phyloP scores from a whole-genome alignment of 2,113 vertebrate species.

The Zosterops japonicus region DNA sequence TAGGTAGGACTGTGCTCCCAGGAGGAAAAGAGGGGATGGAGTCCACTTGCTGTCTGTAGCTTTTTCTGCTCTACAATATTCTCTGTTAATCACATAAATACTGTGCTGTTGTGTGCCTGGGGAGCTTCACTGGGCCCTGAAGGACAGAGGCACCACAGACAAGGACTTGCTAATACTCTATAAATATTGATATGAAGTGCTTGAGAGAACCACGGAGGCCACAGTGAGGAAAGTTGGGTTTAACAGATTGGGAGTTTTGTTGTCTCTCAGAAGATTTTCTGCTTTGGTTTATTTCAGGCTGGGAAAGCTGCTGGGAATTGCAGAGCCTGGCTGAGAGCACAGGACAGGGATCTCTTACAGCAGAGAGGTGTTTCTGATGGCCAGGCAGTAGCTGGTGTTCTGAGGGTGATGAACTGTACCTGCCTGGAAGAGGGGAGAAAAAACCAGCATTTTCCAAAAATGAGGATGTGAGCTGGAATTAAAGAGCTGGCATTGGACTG shows the following conservation, averaged over 20 bases:
- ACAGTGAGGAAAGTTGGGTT: fast-evolving
- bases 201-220: background rate
- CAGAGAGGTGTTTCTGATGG: background rate
- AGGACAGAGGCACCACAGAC: background rate
- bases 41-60: background rate
- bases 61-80: background rate
- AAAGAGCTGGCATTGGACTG: background rate
- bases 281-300: background rate
- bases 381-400: background rate
- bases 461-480: background rate
- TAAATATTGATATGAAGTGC: background rate
- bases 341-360: background rate
- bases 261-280: background rate
- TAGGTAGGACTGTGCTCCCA: background rate
- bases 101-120: background rate
- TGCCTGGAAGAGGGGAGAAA: background rate
- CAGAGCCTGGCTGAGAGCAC: background rate
- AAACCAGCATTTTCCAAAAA: background rate
- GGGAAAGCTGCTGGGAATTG: background rate
- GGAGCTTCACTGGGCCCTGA: background rate
- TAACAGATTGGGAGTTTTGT: background rate
- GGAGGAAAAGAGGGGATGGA: background rate
- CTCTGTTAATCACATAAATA: background rate
- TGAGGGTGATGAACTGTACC: background rate
- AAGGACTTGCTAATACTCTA: background rate